Evolutionary conservation across 2,113 vertebrate species (phyloP).

Genomic region (Pyrgilauda ruficollis): DNA sequence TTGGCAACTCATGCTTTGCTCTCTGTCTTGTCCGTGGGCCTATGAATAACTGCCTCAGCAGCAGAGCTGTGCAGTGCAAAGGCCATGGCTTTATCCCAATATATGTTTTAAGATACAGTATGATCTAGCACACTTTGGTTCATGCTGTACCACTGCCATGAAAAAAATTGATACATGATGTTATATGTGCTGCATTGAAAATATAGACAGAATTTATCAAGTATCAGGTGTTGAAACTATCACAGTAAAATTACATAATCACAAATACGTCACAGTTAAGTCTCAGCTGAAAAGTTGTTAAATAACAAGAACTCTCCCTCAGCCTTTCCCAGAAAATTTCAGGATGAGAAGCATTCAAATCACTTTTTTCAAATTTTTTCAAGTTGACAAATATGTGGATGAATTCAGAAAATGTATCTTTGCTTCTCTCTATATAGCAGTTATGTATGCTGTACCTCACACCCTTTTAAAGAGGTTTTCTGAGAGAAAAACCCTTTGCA

Average conservation of each 20-base stretch:
- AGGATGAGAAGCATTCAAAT: background rate
- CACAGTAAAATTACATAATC: background rate
- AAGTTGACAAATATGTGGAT: background rate
- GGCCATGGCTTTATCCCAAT: background rate
- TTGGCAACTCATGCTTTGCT: background rate
- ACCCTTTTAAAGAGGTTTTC: background rate
- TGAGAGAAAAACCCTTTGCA: background rate
- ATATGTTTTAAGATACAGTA: background rate
- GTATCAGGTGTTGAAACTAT: background rate
- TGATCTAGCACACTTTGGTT: background rate
- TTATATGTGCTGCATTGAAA: background rate
- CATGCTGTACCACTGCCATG: background rate
- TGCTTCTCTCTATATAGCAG: background rate
- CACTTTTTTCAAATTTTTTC: background rate
- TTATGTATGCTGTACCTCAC: background rate
- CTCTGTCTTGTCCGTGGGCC: background rate
- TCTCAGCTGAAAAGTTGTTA: background rate
- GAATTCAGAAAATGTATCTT: background rate
- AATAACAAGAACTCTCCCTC: background rate
- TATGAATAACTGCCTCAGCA: background rate
- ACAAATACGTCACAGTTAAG: background rate
- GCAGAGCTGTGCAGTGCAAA: background rate
- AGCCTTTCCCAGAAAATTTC: background rate
- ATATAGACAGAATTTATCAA: background rate
- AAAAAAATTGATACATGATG: background rate